phyloP scores from a whole-genome alignment of 2,113 vertebrate species.

The Herpailurus yagouaroundi region DNA sequence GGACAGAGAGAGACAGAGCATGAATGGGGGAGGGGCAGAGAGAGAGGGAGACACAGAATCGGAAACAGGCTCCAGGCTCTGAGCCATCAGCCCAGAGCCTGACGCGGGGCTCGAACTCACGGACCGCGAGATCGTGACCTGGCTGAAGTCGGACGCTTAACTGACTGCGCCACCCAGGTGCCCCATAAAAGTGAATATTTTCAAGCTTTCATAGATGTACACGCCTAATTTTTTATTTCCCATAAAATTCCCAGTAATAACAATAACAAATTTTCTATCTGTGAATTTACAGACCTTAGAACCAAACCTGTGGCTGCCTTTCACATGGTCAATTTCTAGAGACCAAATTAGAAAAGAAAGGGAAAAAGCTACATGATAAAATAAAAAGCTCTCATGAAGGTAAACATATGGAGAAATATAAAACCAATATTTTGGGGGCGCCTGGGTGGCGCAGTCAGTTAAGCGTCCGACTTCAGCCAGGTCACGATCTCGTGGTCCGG shows the following conservation, averaged over 20 bases:
- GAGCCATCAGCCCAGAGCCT: too few relatives aligned
- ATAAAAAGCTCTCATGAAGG: background rate
- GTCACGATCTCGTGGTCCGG: too few relatives aligned
- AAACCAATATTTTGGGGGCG: background rate
- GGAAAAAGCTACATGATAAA: background rate
- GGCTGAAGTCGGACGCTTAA: too few relatives aligned
- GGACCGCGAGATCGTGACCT: too few relatives aligned
- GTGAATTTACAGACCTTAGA: conserved; percentile 15
- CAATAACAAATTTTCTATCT: background rate
- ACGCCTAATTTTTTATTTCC: background rate
- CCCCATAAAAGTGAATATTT: background rate
- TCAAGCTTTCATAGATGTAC: background rate
- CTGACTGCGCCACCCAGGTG: too few relatives aligned
- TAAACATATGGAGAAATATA: background rate
- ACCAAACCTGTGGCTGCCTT: background rate
- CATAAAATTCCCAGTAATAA: background rate
- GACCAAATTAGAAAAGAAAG: background rate
- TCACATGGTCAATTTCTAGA: background rate
- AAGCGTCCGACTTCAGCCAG: too few relatives aligned
- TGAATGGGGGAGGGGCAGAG: too few relatives aligned
- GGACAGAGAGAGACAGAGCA: too few relatives aligned
- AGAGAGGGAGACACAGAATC: too few relatives aligned
- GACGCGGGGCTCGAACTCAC: too few relatives aligned
- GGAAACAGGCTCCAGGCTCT: too few relatives aligned
- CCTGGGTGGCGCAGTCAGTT: too few relatives aligned